Base-by-base conservation (phyloP, 2,888 invertebrate genomes). In the Drosophila dives region DNA sequence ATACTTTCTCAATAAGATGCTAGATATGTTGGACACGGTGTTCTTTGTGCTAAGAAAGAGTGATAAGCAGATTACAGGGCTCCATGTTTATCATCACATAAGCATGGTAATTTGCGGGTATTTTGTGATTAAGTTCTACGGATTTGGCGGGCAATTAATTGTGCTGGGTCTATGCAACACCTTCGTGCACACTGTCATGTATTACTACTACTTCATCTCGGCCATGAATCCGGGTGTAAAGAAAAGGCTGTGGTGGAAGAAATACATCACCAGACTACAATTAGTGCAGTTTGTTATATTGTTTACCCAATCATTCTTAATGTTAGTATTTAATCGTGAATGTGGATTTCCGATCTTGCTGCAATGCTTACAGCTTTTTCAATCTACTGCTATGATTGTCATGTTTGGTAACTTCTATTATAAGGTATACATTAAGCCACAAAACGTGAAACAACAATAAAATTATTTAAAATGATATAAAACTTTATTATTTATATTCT, bases 11-110 rank as follows among this genome's bases (percentile, higher is more conserved):
- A 91, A 90, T n/a, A 97, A 97, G 93, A 93, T 96, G 34, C 93
- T 96, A 0, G 97, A 97, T 89, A 94, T 97, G 0, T 85, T 96
- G 58, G 97, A 97, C 88, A 97, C 97, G 0, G 94, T 97, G 15
- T 98, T 98, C 93, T 98, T 98, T 91, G 96, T 98, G 1, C 92
- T 98, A 76, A 94, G 98, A 29, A 98, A 98, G 92, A 98, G 98
- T 92, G 96, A 96, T 84, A 95, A 95, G 55, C 98, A 98, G 93
- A 96, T 98, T 34, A 95, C 97, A 0, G 96, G 97, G 89, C 94
- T 98, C 3, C 98, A 98, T 90, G 95, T 98, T 2, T 98, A 97
- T 90, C 98, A 98, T 92, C 98, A 98, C 91, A 94, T 95, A 4
- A 93, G 96, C 91, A 97, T 96, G 94, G 96, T 67, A 0, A 0